Percentiles rank a stretch among this genome's conserved stretches.
Conservation (phyloP, 2,113 vertebrate genomes). For the Oceanites oceanicus region DNA sequence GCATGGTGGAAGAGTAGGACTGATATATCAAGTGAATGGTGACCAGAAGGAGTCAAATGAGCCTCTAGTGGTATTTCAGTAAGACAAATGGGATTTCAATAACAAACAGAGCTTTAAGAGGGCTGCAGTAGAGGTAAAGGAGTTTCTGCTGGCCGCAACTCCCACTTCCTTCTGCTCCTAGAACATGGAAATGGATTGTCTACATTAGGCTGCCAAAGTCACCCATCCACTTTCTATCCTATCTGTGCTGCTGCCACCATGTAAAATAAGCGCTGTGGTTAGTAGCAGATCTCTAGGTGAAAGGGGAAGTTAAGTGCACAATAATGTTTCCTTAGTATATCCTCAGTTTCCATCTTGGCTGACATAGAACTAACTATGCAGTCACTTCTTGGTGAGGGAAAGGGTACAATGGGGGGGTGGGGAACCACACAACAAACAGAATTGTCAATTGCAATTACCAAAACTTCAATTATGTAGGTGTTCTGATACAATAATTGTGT, state of each 20-base stretch:
- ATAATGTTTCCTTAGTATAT: background rate
- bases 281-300: background rate
- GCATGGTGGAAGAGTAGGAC: background rate
- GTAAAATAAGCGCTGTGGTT: background rate
- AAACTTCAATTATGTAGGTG: background rate
- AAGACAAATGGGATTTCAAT: background rate
- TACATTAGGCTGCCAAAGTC: background rate
- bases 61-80: background rate
- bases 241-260: background rate
- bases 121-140: background rate
- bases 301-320: background rate
- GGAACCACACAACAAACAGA: background rate
- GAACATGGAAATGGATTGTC: background rate
- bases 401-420: accelerated
- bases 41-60: background rate
- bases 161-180: background rate
- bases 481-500: background rate
- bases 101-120: background rate
- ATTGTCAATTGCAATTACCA: background rate
- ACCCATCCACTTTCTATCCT: background rate
- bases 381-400: background rate
- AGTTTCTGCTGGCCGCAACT: background rate
- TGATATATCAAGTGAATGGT: background rate
- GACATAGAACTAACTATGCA: background rate
- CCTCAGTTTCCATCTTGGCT: background rate